These are phyloP conservation scores for Fregata magnificens DNA, from an alignment of 2,113 vertebrate species.

Conservation along the genomic window DNA sequence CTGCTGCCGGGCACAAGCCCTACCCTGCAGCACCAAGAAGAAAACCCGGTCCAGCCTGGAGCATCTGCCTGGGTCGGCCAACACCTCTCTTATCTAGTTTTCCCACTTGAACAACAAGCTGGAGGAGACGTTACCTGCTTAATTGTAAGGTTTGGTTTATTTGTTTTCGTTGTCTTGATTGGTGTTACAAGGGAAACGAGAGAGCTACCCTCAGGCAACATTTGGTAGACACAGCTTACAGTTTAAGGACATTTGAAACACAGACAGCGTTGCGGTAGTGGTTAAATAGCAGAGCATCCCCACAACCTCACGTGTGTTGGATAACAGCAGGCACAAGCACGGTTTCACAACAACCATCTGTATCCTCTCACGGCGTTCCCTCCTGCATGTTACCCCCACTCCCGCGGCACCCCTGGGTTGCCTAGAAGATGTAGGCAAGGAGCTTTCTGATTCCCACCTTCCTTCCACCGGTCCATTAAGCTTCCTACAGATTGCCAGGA, in stretches of 20 bases:
- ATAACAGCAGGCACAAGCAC: neutral
- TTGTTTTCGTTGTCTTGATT: neutral
- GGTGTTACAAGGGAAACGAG: neutral
- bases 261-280: neutral
- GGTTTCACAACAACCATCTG: neutral
- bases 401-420: fast-evolving
- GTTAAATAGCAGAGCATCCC: neutral
- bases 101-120: neutral
- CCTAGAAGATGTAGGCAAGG: neutral
- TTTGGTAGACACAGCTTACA: neutral
- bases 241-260: neutral
- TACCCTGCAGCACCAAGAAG: neutral
- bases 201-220: neutral
- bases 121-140: neutral
- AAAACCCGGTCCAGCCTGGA: neutral
- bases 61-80: fast-evolving
- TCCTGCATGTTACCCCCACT: neutral
- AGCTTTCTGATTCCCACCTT: neutral
- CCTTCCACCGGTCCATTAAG: neutral
- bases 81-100: fast-evolving
- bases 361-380: neutral
- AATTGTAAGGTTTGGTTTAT: neutral
- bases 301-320: neutral
- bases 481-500: neutral
- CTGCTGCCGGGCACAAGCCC: fast-evolving